Evolutionary conservation across 2,113 vertebrate genomes (phyloP).

Genomic region (Balaeniceps rex): DNA sequence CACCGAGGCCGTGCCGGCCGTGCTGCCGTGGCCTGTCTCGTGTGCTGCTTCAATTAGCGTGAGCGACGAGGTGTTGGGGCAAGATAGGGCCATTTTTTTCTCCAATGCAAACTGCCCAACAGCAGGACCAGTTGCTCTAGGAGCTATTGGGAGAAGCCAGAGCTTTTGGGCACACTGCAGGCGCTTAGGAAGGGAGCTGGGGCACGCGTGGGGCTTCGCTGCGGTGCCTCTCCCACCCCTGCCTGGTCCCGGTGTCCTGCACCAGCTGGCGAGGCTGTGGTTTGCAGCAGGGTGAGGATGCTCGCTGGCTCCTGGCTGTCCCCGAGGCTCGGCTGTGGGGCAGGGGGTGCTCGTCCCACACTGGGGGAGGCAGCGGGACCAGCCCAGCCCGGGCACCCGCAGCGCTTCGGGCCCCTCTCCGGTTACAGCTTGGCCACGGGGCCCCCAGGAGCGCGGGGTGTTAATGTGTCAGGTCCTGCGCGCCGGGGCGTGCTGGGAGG

Average conservation of each 20-base stretch:
- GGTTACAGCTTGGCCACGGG: not conserved
- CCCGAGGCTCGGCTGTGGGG: not conserved
- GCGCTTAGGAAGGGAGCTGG: not conserved
- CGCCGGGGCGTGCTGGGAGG: not conserved
- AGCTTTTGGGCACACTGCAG: fast-evolving
- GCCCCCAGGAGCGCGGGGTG: fast-evolving
- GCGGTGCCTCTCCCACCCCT: not conserved
- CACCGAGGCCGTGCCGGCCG: fast-evolving
- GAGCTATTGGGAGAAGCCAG: not conserved
- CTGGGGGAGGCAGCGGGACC: not conserved
- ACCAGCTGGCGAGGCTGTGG: fast-evolving
- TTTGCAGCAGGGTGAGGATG: not conserved
- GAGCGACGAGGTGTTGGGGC: not conserved
- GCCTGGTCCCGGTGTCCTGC: not conserved
- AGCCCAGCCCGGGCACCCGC: not conserved
- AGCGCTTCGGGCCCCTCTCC: not conserved
- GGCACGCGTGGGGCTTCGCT: not conserved
- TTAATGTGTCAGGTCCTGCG: not conserved
- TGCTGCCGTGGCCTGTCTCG: not conserved
- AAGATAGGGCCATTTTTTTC: not conserved
- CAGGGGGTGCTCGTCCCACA: not conserved
- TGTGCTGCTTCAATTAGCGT: not conserved
- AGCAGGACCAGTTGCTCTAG: not conserved
- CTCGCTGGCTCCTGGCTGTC: not conserved
- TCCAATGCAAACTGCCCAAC: not conserved